phyloP scores from a whole-genome alignment of 2,888 invertebrate genomes.

The Linnaemya vulpina region DNA sequence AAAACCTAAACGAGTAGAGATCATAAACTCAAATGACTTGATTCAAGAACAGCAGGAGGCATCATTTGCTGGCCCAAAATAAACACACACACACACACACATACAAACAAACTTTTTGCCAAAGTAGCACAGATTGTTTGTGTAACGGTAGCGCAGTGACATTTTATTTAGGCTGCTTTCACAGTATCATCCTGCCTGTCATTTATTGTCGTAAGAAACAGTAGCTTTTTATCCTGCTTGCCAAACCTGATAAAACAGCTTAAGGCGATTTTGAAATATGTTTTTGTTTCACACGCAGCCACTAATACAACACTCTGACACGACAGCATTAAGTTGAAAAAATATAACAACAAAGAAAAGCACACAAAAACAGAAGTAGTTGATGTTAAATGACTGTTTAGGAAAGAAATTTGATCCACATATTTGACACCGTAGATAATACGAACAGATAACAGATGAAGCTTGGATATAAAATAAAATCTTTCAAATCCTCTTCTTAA shows the following conservation, averaged over 20 bases:
- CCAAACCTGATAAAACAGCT: conserved; percentile 47
- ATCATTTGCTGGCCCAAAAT: conserved; percentile 21
- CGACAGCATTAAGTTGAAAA: conserved; percentile 32
- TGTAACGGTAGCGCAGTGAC: conserved; percentile 22
- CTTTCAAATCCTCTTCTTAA: not conserved
- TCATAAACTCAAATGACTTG: conserved; percentile 48
- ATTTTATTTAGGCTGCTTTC: conserved; percentile 47
- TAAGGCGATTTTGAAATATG: conserved; percentile 51
- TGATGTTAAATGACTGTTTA: conserved; percentile 10
- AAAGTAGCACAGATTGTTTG: conserved; percentile 4
- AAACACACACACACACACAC: not conserved
- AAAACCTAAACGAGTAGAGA: conserved; percentile 19
- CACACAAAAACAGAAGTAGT: too few species aligned
- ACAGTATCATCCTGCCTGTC: conserved; percentile 32
- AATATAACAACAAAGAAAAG: too few species aligned
- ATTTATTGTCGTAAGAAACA: conserved; percentile 14
- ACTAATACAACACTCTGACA: conserved; percentile 50
- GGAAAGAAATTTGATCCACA: not conserved
- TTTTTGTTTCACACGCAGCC: conserved; percentile 39
- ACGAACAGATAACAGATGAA: not conserved
- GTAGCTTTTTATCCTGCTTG: not conserved
- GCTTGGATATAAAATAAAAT: not conserved
- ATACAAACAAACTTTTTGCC: not conserved
- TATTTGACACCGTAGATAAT: conserved; percentile 1
- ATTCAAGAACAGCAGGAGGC: conserved; percentile 2